Evolutionary conservation across 2,888 invertebrate species (phyloP).

Genomic region (Xanthorhoe designata): DNA sequence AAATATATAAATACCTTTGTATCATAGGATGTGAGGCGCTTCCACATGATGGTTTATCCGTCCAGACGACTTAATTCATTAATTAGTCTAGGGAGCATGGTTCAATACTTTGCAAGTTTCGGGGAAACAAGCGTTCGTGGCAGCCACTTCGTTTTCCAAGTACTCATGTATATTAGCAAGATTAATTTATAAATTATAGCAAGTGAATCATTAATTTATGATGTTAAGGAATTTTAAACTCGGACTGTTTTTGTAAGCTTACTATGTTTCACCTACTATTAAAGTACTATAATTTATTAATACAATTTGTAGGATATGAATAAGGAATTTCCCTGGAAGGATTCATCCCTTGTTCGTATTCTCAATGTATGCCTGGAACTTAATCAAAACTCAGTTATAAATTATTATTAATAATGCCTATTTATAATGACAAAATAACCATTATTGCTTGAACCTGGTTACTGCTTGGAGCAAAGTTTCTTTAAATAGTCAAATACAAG

Average conservation of each 20-base stretch:
- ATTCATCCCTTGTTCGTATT: too few relatives aligned
- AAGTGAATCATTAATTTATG: background rate
- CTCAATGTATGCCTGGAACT: too few relatives aligned
- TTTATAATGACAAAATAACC: too few relatives aligned
- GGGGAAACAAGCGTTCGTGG: slow-evolving; percentile 22
- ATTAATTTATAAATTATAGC: background rate
- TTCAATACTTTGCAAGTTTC: slow-evolving; percentile 27
- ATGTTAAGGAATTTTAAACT: background rate
- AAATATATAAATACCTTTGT: background rate
- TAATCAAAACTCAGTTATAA: too few relatives aligned
- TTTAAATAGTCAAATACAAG: too few relatives aligned
- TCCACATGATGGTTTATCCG: slow-evolving; percentile 35
- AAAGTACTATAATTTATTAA: too few relatives aligned
- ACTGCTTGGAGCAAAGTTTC: too few relatives aligned
- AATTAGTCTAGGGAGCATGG: slow-evolving; percentile 41
- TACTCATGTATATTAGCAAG: background rate
- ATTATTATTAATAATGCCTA: too few relatives aligned
- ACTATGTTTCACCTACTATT: too few relatives aligned
- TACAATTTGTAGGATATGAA: too few relatives aligned
- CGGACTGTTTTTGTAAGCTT: background rate
- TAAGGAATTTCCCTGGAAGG: too few relatives aligned
- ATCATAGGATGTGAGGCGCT: slow-evolving; percentile 15
- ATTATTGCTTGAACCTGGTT: too few relatives aligned
- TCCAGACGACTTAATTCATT: slow-evolving; percentile 41
- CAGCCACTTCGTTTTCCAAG: slow-evolving; percentile 13